A percentile compares a stretch with the other conserved stretches of the same genome.
Conservation (phyloP, 2,797 vertebrate species). For the Hydrocynus forskahlii region DNA sequence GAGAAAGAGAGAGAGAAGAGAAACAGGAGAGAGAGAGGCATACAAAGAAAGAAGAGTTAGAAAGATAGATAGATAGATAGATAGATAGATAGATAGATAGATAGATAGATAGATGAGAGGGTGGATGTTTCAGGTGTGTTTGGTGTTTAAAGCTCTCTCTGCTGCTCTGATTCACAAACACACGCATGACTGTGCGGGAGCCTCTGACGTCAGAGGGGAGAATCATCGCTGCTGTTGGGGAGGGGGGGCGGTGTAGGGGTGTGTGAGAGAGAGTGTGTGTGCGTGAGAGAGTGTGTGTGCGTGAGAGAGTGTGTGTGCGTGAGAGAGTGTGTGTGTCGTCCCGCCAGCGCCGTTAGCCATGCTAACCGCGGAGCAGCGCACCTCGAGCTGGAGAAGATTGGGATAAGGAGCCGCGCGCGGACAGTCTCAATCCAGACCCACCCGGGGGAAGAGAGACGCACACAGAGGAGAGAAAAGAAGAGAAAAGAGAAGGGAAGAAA, state of each 20-base stretch:
- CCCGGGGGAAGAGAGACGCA: background rate
- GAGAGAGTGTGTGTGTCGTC: conserved; percentile 58
- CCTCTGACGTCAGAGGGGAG: conserved; percentile 90
- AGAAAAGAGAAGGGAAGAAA: background rate
- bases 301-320: conserved; percentile 53
- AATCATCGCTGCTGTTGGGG: conserved; percentile 73
- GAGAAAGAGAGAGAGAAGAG: too few relatives aligned
- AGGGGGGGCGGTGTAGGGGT: conserved; percentile 64
- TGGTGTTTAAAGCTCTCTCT: too few relatives aligned
- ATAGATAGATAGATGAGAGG: too few relatives aligned
- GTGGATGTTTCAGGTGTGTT: too few relatives aligned
- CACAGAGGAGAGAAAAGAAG: conserved; percentile 15
- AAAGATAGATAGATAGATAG: too few relatives aligned
- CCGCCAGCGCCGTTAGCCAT: conserved; percentile 53
- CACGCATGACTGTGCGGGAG: conserved; percentile 84
- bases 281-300: too few relatives aligned
- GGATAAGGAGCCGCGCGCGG: conserved; percentile 13
- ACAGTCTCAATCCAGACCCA: conserved; percentile 58
- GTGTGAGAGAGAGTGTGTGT: conserved; percentile 53
- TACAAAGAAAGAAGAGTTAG: too few relatives aligned
- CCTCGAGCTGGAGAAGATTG: conserved; percentile 7
- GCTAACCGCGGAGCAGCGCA: conserved; percentile 49
- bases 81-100: too few relatives aligned
- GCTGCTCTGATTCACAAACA: conserved; percentile 65
- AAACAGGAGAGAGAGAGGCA: too few relatives aligned